Evolutionary conservation across 2,113 vertebrate genomes (phyloP).

Genomic region (Apodemus sylvaticus): DNA sequence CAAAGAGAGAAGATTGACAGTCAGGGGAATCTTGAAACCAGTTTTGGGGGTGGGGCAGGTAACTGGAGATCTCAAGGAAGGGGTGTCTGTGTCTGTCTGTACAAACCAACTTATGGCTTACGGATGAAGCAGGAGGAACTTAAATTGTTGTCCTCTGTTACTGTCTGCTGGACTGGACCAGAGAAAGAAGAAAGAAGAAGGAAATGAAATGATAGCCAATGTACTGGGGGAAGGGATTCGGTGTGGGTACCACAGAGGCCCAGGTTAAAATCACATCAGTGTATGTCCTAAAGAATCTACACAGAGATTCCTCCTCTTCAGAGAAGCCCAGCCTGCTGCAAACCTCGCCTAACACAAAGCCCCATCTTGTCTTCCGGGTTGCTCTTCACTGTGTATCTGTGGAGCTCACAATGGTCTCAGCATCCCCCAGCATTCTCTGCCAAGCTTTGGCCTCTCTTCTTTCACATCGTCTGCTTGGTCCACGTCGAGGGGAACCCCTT

Average conservation of each 20-base stretch:
- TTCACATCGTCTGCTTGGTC: not conserved
- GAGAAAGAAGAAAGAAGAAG: not conserved
- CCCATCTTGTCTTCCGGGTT: not conserved
- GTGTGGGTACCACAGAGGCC: not conserved
- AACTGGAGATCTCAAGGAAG: not conserved
- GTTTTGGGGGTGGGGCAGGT: not conserved
- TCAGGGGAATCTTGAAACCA: rapidly evolving
- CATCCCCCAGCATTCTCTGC: not conserved
- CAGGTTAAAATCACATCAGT: not conserved
- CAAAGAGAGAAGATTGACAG: not conserved
- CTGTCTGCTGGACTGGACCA: not conserved
- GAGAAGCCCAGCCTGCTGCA: not conserved
- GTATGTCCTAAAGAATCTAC: not conserved
- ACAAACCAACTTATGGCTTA: not conserved
- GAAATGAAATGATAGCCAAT: not conserved
- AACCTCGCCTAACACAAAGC: not conserved
- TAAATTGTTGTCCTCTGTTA: not conserved
- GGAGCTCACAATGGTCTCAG: not conserved
- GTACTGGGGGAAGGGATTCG: rapidly evolving
- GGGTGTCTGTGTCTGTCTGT: not conserved
- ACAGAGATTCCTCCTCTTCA: not conserved
- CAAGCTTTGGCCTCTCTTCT: not conserved
- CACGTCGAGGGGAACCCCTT: too few species aligned
- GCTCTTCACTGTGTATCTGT: not conserved
- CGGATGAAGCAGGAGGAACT: too few species aligned